These are phyloP conservation scores for Sciurus niger DNA, from an alignment of 2,113 vertebrate species.

Conservation along the genomic window DNA sequence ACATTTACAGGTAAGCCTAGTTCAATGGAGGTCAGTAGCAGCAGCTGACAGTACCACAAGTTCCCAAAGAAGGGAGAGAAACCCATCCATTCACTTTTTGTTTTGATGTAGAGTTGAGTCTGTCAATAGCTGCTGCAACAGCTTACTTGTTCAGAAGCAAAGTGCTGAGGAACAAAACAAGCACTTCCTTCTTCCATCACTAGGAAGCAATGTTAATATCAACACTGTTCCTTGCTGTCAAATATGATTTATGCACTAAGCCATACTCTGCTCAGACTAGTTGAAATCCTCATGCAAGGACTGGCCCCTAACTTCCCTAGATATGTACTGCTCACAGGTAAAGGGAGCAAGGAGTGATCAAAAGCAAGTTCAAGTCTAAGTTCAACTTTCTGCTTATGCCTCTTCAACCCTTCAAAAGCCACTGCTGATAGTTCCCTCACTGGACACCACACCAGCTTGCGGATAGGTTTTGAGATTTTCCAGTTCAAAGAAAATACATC, in stretches of 20 bases:
- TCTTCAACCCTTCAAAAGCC: not conserved
- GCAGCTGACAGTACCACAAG: not conserved
- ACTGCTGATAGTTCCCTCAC: not conserved
- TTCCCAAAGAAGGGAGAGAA: not conserved
- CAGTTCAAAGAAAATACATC: slow-evolving; percentile 62
- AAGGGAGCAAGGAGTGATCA: not conserved
- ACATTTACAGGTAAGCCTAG: not conserved
- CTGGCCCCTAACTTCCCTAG: not conserved
- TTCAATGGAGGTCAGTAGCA: not conserved
- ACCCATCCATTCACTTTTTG: not conserved
- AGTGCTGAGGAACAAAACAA: not conserved
- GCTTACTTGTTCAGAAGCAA: not conserved
- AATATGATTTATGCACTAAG: not conserved
- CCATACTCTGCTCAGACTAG: not conserved
- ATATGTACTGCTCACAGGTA: not conserved
- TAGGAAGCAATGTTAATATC: not conserved
- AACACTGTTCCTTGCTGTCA: not conserved
- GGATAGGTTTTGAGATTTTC: slow-evolving; percentile 28
- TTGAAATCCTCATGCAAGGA: not conserved
- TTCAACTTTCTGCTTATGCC: not conserved
- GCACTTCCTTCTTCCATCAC: not conserved
- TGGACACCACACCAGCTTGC: not conserved
- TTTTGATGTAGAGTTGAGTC: not conserved
- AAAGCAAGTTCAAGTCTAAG: not conserved
- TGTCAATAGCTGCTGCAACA: not conserved